phyloP scores from a whole-genome alignment of 2,888 invertebrate genomes.

The Polymixis flavicincta region DNA sequence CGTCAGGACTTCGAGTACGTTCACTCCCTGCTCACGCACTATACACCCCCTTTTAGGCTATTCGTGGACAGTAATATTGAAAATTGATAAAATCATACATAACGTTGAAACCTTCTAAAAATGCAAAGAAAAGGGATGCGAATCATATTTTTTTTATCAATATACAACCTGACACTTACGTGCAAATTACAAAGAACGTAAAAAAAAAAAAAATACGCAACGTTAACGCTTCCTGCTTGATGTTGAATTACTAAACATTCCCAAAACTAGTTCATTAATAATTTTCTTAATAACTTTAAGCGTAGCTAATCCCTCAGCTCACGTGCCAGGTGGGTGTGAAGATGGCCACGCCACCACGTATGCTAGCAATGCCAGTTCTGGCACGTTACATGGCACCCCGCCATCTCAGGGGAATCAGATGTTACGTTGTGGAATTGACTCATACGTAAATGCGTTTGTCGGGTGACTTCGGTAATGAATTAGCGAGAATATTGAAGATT shows the following conservation, averaged over 20 bases:
- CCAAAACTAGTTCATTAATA: neutral
- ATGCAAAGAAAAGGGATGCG: too few relatives aligned
- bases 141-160: too few relatives aligned
- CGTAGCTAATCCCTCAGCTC: neutral
- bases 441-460: slow-evolving; percentile 14
- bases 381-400: slow-evolving; percentile 42
- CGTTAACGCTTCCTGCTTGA: too few relatives aligned
- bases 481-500: neutral
- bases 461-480: slow-evolving; percentile 11
- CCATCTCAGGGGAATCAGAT: slow-evolving; percentile 50
- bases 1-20: too few relatives aligned
- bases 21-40: too few relatives aligned
- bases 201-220: too few relatives aligned
- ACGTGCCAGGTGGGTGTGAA: slow-evolving; percentile 48
- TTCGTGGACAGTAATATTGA: too few relatives aligned
- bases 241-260: neutral
- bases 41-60: too few relatives aligned
- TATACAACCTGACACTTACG: too few relatives aligned
- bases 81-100: too few relatives aligned
- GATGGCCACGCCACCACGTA: slow-evolving; percentile 37
- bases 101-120: neutral
- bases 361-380: slow-evolving; percentile 29
- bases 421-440: slow-evolving; percentile 27
- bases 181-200: too few relatives aligned
- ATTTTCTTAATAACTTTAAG: neutral